Evolutionary conservation across 2,113 vertebrate species (phyloP).

Genomic region (Sakesphorus luctuosus): DNA sequence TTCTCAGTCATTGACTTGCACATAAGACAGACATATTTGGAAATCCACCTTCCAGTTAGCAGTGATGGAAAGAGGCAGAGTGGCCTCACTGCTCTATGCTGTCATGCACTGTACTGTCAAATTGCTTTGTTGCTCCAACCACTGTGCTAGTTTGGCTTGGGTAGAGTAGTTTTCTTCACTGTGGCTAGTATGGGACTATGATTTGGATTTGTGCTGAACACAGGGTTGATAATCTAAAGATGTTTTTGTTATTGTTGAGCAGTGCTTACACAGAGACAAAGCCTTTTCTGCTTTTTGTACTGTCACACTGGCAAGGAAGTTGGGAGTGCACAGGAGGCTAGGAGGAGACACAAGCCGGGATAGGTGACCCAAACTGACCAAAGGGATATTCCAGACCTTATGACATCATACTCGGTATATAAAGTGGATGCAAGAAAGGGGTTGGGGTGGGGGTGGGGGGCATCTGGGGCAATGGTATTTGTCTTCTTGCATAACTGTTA

Average conservation of each 20-base stretch:
- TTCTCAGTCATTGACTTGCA: not conserved
- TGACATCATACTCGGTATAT: not conserved
- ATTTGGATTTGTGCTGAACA: not conserved
- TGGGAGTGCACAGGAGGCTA: not conserved
- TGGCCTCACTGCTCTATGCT: not conserved
- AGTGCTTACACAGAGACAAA: not conserved
- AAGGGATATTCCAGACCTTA: not conserved
- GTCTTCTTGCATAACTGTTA: not conserved
- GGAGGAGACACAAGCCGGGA: not conserved
- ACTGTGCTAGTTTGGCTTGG: not conserved
- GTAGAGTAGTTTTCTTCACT: not conserved
- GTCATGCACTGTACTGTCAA: not conserved
- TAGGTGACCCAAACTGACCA: not conserved
- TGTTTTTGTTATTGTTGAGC: not conserved
- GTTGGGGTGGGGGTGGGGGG: not conserved
- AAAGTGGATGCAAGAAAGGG: not conserved
- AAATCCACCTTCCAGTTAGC: not conserved
- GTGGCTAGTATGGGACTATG: no score
- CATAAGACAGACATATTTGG: not conserved
- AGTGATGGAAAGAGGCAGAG: not conserved
- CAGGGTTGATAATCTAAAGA: not conserved
- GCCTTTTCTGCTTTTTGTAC: not conserved
- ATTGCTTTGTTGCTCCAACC: not conserved
- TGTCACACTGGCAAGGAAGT: accelerated
- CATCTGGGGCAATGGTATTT: not conserved